Conservation (phyloP, 2,888 invertebrate species). For the Gortyna flavago region DNA sequence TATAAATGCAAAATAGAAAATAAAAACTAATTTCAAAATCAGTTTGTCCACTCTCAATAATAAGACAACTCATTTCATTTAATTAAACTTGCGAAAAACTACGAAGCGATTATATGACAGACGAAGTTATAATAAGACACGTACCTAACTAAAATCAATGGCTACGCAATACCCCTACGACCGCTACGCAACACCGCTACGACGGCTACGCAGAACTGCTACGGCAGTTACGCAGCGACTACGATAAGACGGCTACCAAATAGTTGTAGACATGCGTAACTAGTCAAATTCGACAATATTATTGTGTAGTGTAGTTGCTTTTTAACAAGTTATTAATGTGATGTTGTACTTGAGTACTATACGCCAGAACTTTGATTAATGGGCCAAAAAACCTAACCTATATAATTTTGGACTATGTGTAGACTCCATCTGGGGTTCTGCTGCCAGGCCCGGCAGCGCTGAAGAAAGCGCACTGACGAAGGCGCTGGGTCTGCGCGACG, state of each 20-base stretch:
- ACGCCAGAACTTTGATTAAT: neutral
- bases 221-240: neutral
- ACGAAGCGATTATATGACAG: neutral
- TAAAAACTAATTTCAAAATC: neutral
- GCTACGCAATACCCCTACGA: neutral
- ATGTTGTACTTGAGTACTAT: neutral
- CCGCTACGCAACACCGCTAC: neutral
- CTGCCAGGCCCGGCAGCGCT: slow-evolving; percentile 76
- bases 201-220: too few species aligned
- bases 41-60: neutral
- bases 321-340: neutral
- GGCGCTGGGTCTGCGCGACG: slow-evolving; percentile 80
- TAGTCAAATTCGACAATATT: neutral
- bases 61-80: neutral
- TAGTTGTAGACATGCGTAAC: neutral
- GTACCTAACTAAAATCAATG: neutral
- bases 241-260: neutral
- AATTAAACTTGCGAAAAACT: neutral
- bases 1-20: too few species aligned
- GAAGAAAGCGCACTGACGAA: slow-evolving; percentile 77
- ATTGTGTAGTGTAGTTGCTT: neutral
- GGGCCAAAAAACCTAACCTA: neutral
- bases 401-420: slow-evolving; percentile 14
- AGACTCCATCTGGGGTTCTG: slow-evolving; percentile 81
- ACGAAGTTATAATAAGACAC: neutral